Conservation (phyloP, 2,888 invertebrate genomes). For the Athrips mouffetella region DNA sequence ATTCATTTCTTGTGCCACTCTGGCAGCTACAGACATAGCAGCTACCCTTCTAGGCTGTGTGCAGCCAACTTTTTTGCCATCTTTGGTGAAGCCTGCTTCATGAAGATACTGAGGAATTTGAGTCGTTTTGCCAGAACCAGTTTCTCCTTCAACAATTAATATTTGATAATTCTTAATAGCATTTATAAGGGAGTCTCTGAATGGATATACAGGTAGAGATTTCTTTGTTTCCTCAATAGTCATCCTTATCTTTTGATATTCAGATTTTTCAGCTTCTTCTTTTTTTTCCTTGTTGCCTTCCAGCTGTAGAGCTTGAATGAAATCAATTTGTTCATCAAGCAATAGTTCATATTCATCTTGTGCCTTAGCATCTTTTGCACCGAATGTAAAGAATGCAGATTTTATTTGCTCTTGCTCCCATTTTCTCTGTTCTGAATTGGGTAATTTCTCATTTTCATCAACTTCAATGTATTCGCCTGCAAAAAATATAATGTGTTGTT, state of each 20-base stretch:
- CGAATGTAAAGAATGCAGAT: slow-evolving; percentile 94
- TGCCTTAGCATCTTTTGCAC: slow-evolving; percentile 89
- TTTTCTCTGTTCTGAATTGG: slow-evolving; percentile 91
- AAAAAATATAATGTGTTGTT: slow-evolving; percentile 22
- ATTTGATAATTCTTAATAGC: slow-evolving; percentile 95
- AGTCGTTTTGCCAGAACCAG: slow-evolving; percentile 99
- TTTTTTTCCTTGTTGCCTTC: slow-evolving; percentile 82
- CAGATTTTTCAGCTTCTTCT: slow-evolving; percentile 81
- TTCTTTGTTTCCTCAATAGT: slow-evolving; percentile 94
- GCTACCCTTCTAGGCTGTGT: slow-evolving; percentile 98
- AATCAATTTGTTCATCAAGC: slow-evolving; percentile 98
- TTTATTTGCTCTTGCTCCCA: slow-evolving; percentile 99
- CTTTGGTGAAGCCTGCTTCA: slow-evolving; percentile 92
- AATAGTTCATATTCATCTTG: slow-evolving; percentile 94
- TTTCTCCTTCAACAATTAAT: slow-evolving; percentile 98
- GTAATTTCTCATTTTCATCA: slow-evolving; percentile 90
- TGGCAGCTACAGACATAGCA: slow-evolving; percentile 99
- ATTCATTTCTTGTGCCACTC: slow-evolving; percentile 98
- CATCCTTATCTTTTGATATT: slow-evolving; percentile 83
- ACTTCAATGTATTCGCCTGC: slow-evolving; percentile 88
- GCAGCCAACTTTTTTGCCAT: slow-evolving; percentile 95
- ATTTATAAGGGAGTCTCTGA: slow-evolving; percentile 90
- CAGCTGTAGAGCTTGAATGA: slow-evolving; percentile 92
- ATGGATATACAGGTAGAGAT: slow-evolving; percentile 96
- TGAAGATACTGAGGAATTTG: slow-evolving; percentile 99